A percentile compares a stretch with the other conserved stretches of the same genome.
phyloP scores from a whole-genome alignment of 2,888 invertebrate species.

The Trissoscelio sp. region DNA sequence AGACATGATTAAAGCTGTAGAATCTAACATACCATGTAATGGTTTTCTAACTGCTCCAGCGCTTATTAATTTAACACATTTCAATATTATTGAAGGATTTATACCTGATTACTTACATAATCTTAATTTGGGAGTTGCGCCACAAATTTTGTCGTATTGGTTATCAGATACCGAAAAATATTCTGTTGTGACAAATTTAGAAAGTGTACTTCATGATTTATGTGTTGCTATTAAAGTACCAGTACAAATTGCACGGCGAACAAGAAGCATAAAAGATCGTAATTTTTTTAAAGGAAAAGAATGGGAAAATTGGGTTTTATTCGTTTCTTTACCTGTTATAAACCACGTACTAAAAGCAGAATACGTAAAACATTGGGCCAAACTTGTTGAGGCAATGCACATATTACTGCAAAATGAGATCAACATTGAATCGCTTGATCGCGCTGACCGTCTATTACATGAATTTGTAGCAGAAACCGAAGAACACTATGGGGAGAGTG shows the following conservation, averaged over 20 bases:
- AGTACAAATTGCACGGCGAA: not conserved
- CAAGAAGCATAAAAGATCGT: not conserved
- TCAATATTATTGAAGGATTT: not conserved
- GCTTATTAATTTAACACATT: not conserved
- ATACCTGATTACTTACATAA: constrained; percentile 4
- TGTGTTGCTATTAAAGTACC: not conserved
- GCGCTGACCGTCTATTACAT: not conserved
- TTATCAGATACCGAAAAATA: not conserved
- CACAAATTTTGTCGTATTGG: not conserved
- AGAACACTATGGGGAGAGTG: not conserved
- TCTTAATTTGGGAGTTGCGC: not conserved
- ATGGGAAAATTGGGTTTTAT: constrained; percentile 3
- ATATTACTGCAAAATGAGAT: not conserved
- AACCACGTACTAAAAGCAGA: not conserved
- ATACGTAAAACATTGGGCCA: not conserved
- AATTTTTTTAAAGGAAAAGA: not conserved
- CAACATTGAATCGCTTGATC: not conserved
- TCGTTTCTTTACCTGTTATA: not conserved
- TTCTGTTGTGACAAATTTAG: not conserved
- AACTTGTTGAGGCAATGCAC: constrained; percentile 6
- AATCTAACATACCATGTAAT: not conserved
- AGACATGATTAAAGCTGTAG: not conserved
- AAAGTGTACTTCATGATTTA: constrained; percentile 1
- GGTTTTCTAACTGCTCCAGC: not conserved
- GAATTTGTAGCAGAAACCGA: constrained; percentile 2